Evolutionary conservation across 2,888 invertebrate species (phyloP), one percentile per base, ranked within the genome.

Genomic region (Rhamphomyia laevipes): DNA sequence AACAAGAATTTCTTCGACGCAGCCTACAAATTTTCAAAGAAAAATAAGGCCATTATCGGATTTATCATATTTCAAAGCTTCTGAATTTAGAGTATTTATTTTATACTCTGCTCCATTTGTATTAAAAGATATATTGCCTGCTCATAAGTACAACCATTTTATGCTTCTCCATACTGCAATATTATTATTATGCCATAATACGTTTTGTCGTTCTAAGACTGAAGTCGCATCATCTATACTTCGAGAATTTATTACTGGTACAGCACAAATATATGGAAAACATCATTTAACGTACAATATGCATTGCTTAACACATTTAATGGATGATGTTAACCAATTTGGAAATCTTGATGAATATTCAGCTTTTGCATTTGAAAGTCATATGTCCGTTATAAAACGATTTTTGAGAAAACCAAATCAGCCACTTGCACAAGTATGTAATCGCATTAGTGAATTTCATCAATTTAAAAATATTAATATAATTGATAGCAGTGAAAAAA

Each of bases 51-150:
- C n/a, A n/a, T n/a, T n/a, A n/a, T n/a, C n/a, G n/a, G n/a, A n/a
- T n/a, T n/a, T n/a, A n/a, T n/a, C 53, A 17, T 48, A 49, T 37
- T 59, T 54, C 50, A 59, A 61, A 51, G 57, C 55, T 13, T 56
- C 57, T 21, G 35, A 45, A 15, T 35, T 18, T 15, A 18, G 45
- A 35, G 16, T 17, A 5, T 45, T 45, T 35, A 27, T 61, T 33
- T 48, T 60, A 16, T 58, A 61, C 43, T 50, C 51, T 37, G 61
- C 59, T 17, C 51, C 55, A 10, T 45, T 60, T 16, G 53, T 58
- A 35, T 50, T 59, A 41, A 51, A 52, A 48, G 42, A 48, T 18
- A 35, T 52, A 35, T 31, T 58, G 38, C 38, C 31, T 33, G 44
- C 48, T 38, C 16, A 52, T 30, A 47, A 53, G 18, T 51, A 55